Evolutionary conservation across 2,113 vertebrate genomes (phyloP), one percentile per base, ranked within the genome.

Genomic region (Thryonomys swinderianus): DNA sequence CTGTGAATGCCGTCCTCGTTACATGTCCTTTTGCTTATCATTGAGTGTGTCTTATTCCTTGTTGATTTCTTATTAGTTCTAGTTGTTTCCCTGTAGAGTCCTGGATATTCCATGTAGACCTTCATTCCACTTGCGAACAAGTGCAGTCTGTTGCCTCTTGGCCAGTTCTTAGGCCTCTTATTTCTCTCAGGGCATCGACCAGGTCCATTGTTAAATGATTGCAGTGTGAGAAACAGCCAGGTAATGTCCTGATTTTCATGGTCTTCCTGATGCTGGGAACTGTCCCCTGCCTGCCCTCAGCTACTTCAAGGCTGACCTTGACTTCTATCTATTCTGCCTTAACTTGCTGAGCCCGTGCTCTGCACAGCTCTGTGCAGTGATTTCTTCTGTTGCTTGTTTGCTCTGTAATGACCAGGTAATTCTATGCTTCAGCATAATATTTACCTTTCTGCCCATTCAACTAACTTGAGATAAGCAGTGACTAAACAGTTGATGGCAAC

Each of bases 191-290:
- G 14, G 11, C 9, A 3, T 64, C 5, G 10, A 13, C 66, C 23
- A 5, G 17, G 1, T 16, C 20, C 14, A 1, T 12, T 32, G 34
- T 55, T 32, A 32, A 3, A 0, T 42, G 21, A 57, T 10, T 48
- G 18, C 14, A 1, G n/a, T 32, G 23, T 25, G 27, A 30, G 2
- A 17, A 45, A 20, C 25, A 8, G 16, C 62, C 62, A 4, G 20
- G 18, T 14, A 0, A 3, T 25, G 13, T 18, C 57, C 76, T 16
- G 90, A 10, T 27, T 21, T 37, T 7, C 1, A 0, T 48, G 53
- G 23, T 8, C 61, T 8, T 93, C 55, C 27, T 1, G 20, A 30
- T 34, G 59, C 42, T 11, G 2, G n/a, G 23, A 42, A 11, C 34
- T 0, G 7, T 14, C 34, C 21, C 17, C 59, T 8, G 3, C 14